These are phyloP conservation scores for Apogon talboti DNA, from an alignment of 2,797 vertebrate species.

Conservation along the genomic window DNA sequence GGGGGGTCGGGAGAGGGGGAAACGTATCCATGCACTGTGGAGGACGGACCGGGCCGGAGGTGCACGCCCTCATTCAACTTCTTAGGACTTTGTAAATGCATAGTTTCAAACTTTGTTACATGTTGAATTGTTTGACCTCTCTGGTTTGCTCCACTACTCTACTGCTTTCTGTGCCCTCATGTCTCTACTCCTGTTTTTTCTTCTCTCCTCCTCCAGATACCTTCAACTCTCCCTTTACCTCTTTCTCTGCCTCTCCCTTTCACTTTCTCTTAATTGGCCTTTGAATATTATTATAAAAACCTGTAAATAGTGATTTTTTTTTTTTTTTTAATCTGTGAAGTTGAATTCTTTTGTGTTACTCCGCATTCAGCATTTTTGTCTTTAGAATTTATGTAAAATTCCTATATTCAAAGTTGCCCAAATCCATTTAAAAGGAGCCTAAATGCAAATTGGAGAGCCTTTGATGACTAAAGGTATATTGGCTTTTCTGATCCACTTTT, in stretches of 20 bases:
- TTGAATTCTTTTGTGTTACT: slow-evolving; percentile 92
- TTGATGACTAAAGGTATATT: slow-evolving; percentile 98
- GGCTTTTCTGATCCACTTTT: slow-evolving; percentile 99
- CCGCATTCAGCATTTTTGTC: slow-evolving; percentile 94
- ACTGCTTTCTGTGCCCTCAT: slow-evolving; percentile 66
- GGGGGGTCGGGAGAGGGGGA: slow-evolving; percentile 79
- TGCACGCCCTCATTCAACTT: slow-evolving; percentile 71
- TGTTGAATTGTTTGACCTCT: slow-evolving; percentile 72
- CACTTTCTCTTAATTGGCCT: slow-evolving; percentile 89
- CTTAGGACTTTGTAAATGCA: slow-evolving; percentile 92
- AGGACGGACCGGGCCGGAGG: slow-evolving; percentile 86
- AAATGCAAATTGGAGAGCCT: slow-evolving; percentile 99
- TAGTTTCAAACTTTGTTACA: slow-evolving; percentile 82
- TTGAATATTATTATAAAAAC: slow-evolving; percentile 94
- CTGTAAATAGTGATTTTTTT: slow-evolving; percentile 92
- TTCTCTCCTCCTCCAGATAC: slow-evolving; percentile 45
- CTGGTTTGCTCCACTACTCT: slow-evolving; percentile 68
- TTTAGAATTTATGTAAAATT: slow-evolving; percentile 99
- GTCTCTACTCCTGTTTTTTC: slow-evolving; percentile 38
- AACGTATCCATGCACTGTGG: slow-evolving; percentile 89
- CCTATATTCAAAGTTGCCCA: slow-evolving; percentile 99
- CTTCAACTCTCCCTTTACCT: slow-evolving; percentile 64
- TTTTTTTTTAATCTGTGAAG: slow-evolving; percentile 97
- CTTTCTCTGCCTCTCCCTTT: slow-evolving; percentile 70
- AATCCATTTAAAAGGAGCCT: slow-evolving; percentile 99